Base-by-base conservation (phyloP, 2,113 vertebrate species). In the Prolemur simus region DNA sequence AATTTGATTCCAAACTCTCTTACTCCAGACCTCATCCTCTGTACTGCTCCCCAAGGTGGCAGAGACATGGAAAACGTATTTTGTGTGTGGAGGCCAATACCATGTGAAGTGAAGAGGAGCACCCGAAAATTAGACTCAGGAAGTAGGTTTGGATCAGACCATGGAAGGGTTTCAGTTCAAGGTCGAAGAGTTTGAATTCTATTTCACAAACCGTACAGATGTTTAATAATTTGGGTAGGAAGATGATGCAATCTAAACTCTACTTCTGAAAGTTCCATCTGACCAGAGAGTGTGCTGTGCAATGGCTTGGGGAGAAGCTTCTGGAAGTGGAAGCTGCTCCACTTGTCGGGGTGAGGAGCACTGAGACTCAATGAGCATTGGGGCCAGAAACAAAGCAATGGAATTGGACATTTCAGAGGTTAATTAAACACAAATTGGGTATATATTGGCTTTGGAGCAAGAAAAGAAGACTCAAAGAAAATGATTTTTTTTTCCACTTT, bases 21-120 rank as follows among this genome's bases (percentile, higher is more conserved):
- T 13, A 1, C n/a, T 66, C 39, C 15, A 84, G 60, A 56, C 18
- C 13, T n/a, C 39, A 21, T 29, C 13, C 64, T n/a, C 25, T 2
- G 20, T 20, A 13, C 39, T 29, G 13, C 10, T 17, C 14, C n/a
- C 15, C 1, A 6, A 66, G 37, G 8, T 2, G 27, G 5, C 12
- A 15, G 0, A 34, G 32, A 27, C 4, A 5, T 18, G 17, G 73
- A 69, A 21, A 20, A 2, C 6, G 10, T 20, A 7, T 13, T 54
- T 1, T 25, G 18, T 52, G 20, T 2, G 5, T 49, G 37, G 49
- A 74, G 27, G 32, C 27, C 63, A 42, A 39, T 29, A 1, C 6
- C 20, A 0, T 3, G 34, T 49, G 32, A 32, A 64, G 34, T 49
- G 32, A 32, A 64, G 37, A 34, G 13, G 3, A 2, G 3, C 1